Conservation (phyloP, 2,797 vertebrate genomes). For the Tauraco hartlaubi region DNA sequence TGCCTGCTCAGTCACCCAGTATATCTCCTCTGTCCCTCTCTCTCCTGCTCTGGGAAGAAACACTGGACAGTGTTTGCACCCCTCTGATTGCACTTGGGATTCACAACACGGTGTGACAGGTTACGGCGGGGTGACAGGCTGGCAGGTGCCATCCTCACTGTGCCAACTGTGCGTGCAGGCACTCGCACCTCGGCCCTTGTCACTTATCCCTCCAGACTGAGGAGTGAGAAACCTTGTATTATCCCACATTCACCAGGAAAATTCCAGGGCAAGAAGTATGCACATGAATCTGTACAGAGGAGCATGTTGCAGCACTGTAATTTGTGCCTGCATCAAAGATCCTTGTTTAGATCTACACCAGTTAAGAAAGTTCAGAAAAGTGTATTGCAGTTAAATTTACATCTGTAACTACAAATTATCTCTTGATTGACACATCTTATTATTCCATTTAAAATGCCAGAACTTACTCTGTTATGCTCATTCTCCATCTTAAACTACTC, state of each 20-base stretch:
- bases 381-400: not conserved
- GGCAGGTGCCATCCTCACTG: not conserved
- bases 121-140: not conserved
- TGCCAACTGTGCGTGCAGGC: not conserved
- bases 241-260: not conserved
- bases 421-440: not conserved
- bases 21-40: not conserved
- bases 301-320: not conserved
- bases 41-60: not conserved
- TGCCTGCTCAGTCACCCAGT: not conserved
- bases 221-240: not conserved
- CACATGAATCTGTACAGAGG: not conserved
- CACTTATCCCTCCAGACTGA: not conserved
- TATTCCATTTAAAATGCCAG: not conserved
- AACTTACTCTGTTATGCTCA: not conserved
- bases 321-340: not conserved
- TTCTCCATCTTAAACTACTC: not conserved
- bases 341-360: not conserved
- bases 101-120: rapidly evolving
- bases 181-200: not conserved
- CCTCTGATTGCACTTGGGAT: not conserved
- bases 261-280: not conserved
- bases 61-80: not conserved
- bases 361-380: not conserved
- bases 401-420: not conserved